A percentile compares a stretch with the other conserved stretches of the same genome.
phyloP scores from a whole-genome alignment of 2,113 vertebrate species.

The Tauraco erythrolophus region DNA sequence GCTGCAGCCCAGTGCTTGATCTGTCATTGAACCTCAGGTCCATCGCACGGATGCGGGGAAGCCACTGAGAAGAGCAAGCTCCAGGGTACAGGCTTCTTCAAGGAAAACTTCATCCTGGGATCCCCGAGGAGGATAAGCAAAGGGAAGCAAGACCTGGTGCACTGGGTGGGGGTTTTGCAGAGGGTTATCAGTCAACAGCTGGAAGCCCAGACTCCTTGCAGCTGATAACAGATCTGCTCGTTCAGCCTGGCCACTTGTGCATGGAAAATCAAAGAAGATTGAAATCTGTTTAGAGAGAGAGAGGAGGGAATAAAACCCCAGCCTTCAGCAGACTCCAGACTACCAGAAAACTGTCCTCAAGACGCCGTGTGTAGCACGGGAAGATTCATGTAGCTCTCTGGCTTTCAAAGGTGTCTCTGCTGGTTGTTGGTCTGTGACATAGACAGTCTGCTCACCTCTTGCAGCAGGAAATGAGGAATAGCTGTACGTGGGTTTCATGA shows the following conservation, averaged over 20 bases:
- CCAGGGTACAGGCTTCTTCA: background rate
- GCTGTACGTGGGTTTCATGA: background rate
- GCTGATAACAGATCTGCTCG: constrained; percentile 58
- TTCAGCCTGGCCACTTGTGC: background rate
- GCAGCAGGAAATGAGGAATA: background rate
- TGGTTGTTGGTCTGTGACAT: background rate
- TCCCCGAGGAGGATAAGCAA: background rate
- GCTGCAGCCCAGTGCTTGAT: background rate
- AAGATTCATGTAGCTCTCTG: background rate
- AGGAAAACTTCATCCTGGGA: background rate
- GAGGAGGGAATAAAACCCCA: background rate
- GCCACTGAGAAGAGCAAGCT: background rate
- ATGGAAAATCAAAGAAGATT: constrained; percentile 27
- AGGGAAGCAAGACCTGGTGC: background rate
- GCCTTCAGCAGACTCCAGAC: background rate
- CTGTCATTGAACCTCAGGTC: background rate
- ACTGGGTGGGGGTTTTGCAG: background rate
- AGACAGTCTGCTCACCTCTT: background rate
- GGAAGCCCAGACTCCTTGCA: constrained; percentile 4
- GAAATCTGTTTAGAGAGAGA: background rate
- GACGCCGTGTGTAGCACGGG: background rate
- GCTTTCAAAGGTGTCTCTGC: background rate
- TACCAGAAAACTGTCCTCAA: background rate
- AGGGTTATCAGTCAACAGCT: constrained; percentile 38
- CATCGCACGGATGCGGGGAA: fast-evolving